Percentiles rank a stretch among this genome's conserved stretches.
These are phyloP conservation scores for Scaptomyza montana DNA, from an alignment of 1,140 invertebrate species.

Conservation along the genomic window DNA sequence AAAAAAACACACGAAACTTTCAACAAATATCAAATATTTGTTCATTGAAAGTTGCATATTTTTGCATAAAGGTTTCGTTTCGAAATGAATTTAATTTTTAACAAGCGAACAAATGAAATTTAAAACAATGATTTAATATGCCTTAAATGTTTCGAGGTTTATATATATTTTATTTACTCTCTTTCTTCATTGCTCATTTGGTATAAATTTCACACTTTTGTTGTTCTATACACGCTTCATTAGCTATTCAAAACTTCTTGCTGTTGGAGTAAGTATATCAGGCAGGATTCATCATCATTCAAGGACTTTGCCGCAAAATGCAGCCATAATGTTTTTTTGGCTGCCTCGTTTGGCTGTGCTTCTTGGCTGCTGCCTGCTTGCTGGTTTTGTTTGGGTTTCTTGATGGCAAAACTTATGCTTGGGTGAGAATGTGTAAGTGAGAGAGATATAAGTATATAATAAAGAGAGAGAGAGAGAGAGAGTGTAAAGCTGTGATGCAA, in stretches of 20 bases:
- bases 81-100: not conserved
- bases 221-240: constrained; percentile 56
- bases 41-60: not conserved
- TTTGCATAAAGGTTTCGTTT: not conserved
- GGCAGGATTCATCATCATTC: constrained; percentile 58
- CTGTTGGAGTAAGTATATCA: constrained; percentile 49
- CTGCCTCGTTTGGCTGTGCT: constrained; percentile 11
- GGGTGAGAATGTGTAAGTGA: not conserved
- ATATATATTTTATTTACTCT: too few relatives aligned
- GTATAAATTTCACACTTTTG: not conserved
- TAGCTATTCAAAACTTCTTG: constrained; percentile 63
- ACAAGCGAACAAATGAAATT: not conserved
- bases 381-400: constrained; percentile 21
- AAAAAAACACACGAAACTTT: not conserved
- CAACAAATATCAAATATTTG: constrained; percentile 1
- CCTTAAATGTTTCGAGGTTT: not conserved
- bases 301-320: constrained; percentile 44
- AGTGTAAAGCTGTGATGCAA: constrained; percentile 5
- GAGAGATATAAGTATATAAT: too few relatives aligned
- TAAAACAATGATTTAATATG: not conserved
- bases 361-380: constrained; percentile 6
- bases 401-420: constrained; percentile 64
- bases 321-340: constrained; percentile 49
- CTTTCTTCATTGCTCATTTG: not conserved
- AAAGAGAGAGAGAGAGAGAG: not conserved